These are phyloP conservation scores for Hycleus phaleratus DNA, from an alignment of 1,140 invertebrate species.

Conservation along the genomic window DNA sequence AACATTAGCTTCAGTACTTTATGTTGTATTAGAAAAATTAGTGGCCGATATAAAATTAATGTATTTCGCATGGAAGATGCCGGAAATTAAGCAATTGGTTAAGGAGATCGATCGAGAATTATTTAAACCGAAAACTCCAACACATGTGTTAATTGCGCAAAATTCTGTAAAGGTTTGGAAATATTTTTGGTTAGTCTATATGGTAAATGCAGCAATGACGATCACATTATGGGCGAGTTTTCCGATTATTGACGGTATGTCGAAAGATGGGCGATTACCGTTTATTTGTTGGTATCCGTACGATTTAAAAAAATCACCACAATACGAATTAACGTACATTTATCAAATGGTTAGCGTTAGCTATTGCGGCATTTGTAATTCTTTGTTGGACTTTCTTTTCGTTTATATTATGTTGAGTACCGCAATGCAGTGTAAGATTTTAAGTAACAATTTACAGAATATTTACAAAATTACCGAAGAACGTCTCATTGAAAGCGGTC, in stretches of 20 bases:
- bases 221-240: neutral
- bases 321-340: neutral
- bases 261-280: neutral
- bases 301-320: neutral
- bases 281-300: constrained; percentile 3
- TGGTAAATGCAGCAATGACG: too few species aligned
- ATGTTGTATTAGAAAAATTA: neutral
- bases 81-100: neutral
- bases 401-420: neutral
- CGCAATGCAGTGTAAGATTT: neutral
- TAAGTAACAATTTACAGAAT: neutral
- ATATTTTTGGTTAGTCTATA: too few species aligned
- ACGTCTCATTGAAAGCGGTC: too few species aligned
- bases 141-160: neutral
- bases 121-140: neutral
- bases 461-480: neutral
- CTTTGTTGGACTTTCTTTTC: neutral
- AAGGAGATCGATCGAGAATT: neutral
- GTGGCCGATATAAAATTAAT: neutral
- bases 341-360: neutral
- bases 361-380: neutral
- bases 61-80: neutral
- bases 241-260: neutral
- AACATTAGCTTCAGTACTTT: neutral
- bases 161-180: too few species aligned